Evolutionary conservation across 2,113 vertebrate species (phyloP).

Genomic region (Sander vitreus): DNA sequence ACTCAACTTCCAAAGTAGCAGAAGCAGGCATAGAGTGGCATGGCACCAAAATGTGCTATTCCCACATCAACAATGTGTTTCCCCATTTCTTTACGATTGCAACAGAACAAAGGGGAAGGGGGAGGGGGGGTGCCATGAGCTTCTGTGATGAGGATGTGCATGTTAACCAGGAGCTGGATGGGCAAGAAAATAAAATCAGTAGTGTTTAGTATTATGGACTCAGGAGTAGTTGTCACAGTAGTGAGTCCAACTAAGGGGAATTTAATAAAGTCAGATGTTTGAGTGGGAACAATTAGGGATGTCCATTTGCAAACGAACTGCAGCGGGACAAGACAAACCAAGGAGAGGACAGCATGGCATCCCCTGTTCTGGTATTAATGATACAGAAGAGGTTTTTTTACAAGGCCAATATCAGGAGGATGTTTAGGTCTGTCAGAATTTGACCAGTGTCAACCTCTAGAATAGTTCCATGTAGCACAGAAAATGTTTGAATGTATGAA

Average conservation of each 20-base stretch:
- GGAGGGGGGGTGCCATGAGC: slow-evolving; percentile 14
- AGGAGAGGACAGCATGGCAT: neutral
- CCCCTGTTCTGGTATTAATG: neutral
- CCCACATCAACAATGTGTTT: slow-evolving; percentile 45
- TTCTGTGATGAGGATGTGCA: slow-evolving; percentile 52
- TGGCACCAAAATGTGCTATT: slow-evolving; percentile 49
- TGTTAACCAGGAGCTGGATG: slow-evolving; percentile 44
- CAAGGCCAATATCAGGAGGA: neutral
- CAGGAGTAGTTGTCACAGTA: slow-evolving; percentile 10
- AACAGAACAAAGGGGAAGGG: slow-evolving; percentile 20
- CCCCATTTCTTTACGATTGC: slow-evolving; percentile 45
- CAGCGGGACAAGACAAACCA: neutral
- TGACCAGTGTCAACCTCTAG: neutral
- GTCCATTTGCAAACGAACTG: neutral
- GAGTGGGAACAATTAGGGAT: slow-evolving; percentile 14
- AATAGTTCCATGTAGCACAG: slow-evolving; percentile 3
- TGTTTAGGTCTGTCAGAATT: neutral
- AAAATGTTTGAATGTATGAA: neutral
- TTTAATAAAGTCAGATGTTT: slow-evolving; percentile 25
- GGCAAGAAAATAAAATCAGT: slow-evolving; percentile 48
- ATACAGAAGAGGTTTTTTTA: too few species aligned
- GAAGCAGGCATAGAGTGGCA: slow-evolving; percentile 54
- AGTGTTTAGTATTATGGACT: slow-evolving; percentile 13
- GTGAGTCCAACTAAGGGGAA: slow-evolving; percentile 20
- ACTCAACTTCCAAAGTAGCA: slow-evolving; percentile 60